Conservation (phyloP, 2,113 vertebrate species). For the Xyliphius kryptos region DNA sequence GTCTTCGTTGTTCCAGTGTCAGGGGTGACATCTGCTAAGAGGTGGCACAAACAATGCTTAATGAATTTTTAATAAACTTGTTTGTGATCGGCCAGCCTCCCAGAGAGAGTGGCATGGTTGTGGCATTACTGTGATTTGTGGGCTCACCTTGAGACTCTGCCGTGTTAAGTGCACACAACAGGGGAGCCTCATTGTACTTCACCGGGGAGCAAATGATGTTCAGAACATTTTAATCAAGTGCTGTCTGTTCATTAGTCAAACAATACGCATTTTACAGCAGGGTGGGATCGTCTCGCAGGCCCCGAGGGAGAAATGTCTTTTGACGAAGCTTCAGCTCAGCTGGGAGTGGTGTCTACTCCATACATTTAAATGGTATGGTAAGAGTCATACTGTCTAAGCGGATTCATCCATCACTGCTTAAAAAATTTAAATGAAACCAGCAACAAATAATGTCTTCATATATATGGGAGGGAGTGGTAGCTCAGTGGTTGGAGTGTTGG, state of each 20-base stretch:
- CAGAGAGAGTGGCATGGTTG: conserved; percentile 40
- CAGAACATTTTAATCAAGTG: conserved; percentile 73
- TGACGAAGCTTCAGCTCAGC: conserved; percentile 55
- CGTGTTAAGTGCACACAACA: conserved; percentile 57
- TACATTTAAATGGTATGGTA: conserved; percentile 70
- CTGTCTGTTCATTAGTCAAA: conserved; percentile 72
- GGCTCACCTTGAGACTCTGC: conserved; percentile 60
- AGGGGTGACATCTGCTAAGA: conserved; percentile 57
- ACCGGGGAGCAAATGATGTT: conserved; percentile 66
- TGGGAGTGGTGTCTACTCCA: conserved; percentile 38
- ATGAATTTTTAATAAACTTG: conserved; percentile 63
- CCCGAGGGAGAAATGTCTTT: conserved; percentile 54
- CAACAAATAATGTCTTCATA: too few relatives aligned
- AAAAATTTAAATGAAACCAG: neutral
- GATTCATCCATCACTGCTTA: conserved; percentile 16
- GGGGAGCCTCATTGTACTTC: conserved; percentile 57
- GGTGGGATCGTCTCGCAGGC: conserved; percentile 50
- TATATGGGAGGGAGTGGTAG: too few relatives aligned
- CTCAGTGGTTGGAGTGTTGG: too few relatives aligned
- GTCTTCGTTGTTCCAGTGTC: conserved; percentile 47
- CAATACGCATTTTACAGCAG: conserved; percentile 51
- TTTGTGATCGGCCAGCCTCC: conserved; percentile 36
- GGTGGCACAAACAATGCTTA: conserved; percentile 56
- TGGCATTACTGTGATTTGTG: conserved; percentile 62
- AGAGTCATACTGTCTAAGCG: conserved; percentile 27